Evolutionary conservation across 2,888 invertebrate species (phyloP).

Genomic region (Coecobrya sp.): DNA sequence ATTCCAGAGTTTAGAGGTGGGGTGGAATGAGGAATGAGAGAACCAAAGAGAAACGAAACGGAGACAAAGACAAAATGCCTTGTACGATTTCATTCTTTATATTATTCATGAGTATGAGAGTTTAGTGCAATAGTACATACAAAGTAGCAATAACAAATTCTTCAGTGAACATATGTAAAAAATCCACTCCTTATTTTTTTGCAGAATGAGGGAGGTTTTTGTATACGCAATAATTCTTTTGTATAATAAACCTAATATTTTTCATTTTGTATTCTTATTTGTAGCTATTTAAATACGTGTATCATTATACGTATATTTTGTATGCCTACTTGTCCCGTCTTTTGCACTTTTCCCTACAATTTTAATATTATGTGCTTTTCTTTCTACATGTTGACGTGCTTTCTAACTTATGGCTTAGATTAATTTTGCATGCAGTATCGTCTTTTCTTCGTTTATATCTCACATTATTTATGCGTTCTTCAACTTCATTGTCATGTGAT

Average conservation of each 20-base stretch:
- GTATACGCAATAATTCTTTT: not conserved
- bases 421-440: conserved; percentile 29
- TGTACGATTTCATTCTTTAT: conserved; percentile 53
- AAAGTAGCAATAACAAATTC: not conserved
- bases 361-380: not conserved
- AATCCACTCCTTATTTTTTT: conserved; percentile 11
- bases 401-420: conserved; percentile 33
- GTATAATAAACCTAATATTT: conserved; percentile 38
- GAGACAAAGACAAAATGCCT: conserved; percentile 71
- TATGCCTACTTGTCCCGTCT: not conserved
- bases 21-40: conserved; percentile 7
- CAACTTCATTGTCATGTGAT: not conserved
- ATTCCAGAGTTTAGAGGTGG: not conserved
- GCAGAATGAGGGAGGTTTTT: not conserved
- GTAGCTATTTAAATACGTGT: conserved; percentile 25
- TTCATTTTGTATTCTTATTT: not conserved
- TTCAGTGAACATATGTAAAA: not conserved
- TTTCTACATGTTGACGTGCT: conserved; percentile 46
- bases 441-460: not conserved
- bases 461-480: not conserved
- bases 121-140: not conserved
- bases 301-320: not conserved
- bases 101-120: not conserved
- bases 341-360: not conserved
- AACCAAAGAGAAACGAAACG: conserved; percentile 14